These are phyloP conservation scores for Chrysodeixis includens DNA, from an alignment of 2,888 invertebrate genomes.

Conservation along the genomic window DNA sequence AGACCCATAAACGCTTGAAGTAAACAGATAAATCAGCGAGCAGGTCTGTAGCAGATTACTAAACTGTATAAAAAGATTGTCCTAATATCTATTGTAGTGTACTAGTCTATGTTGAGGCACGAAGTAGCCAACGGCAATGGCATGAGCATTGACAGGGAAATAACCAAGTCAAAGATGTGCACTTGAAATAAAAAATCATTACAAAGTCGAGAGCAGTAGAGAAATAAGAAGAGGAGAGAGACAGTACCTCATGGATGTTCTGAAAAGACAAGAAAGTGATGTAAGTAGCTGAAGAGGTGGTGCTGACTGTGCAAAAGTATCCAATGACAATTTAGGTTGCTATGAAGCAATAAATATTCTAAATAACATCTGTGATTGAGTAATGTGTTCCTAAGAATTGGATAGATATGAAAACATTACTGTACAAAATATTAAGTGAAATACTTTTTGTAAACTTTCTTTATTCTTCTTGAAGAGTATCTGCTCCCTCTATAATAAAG, in stretches of 20 bases:
- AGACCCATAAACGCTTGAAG: constrained; percentile 45
- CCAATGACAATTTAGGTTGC: constrained; percentile 56
- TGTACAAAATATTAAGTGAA: constrained; percentile 48
- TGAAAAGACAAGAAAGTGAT: constrained; percentile 90
- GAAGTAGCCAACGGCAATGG: constrained; percentile 62
- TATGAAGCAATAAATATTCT: constrained; percentile 53
- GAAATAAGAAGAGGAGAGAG: constrained; percentile 78
- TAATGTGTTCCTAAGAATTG: constrained; percentile 53
- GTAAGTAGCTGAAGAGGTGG: constrained; percentile 79
- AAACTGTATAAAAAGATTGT: constrained; percentile 50
- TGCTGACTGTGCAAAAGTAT: constrained; percentile 75
- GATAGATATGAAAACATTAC: constrained; percentile 49
- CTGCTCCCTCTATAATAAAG: constrained; percentile 61
- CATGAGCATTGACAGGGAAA: constrained; percentile 60
- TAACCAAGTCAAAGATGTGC: constrained; percentile 71
- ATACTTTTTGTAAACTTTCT: constrained; percentile 61
- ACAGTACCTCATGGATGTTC: constrained; percentile 90
- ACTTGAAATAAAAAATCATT: constrained; percentile 71
- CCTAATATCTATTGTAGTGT: constrained; percentile 61
- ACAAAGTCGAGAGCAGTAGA: constrained; percentile 76
- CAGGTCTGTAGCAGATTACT: constrained; percentile 55
- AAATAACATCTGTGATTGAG: constrained; percentile 51
- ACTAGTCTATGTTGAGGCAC: constrained; percentile 63
- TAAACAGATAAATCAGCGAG: constrained; percentile 49
- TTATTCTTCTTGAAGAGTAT: constrained; percentile 61